Percentiles rank a stretch among this genome's conserved stretches.
phyloP scores from a whole-genome alignment of 2,888 invertebrate genomes.

The Nymphalis urticae region DNA sequence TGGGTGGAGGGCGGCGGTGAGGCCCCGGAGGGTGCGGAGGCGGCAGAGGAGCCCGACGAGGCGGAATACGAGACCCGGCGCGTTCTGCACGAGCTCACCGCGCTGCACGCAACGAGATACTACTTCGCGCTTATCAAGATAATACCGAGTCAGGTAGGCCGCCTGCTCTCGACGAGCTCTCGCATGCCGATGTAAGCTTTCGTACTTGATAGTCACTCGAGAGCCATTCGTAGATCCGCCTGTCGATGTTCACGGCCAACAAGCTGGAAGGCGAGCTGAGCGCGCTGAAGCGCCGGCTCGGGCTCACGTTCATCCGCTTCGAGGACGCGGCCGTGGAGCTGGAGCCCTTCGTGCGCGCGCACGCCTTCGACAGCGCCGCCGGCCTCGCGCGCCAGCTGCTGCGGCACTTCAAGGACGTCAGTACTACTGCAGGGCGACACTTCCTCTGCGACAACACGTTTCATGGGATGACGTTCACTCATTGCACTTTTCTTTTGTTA shows the following conservation, averaged over 20 bases:
- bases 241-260: conserved; percentile 94
- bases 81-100: conserved; percentile 89
- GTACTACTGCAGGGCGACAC: conserved; percentile 39
- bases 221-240: conserved; percentile 82
- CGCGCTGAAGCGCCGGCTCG: conserved; percentile 91
- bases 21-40: conserved; percentile 77
- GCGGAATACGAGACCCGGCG: conserved; percentile 90
- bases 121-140: conserved; percentile 92
- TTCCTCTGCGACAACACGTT: background rate
- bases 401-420: conserved; percentile 91
- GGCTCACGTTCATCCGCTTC: conserved; percentile 95
- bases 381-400: conserved; percentile 90
- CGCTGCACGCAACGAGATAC: conserved; percentile 90
- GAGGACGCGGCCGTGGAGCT: conserved; percentile 97
- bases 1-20: conserved; percentile 59
- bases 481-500: conserved; percentile 50
- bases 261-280: conserved; percentile 88
- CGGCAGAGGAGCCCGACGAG: conserved; percentile 88
- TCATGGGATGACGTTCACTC: background rate
- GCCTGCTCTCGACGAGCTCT: background rate
- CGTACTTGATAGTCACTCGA: background rate
- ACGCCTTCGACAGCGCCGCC: conserved; percentile 95
- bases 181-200: background rate
- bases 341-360: conserved; percentile 91
- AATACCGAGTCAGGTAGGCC: conserved; percentile 85